Base-by-base conservation (phyloP, 2,797 vertebrate genomes). In the Anabacerthia variegaticeps region DNA sequence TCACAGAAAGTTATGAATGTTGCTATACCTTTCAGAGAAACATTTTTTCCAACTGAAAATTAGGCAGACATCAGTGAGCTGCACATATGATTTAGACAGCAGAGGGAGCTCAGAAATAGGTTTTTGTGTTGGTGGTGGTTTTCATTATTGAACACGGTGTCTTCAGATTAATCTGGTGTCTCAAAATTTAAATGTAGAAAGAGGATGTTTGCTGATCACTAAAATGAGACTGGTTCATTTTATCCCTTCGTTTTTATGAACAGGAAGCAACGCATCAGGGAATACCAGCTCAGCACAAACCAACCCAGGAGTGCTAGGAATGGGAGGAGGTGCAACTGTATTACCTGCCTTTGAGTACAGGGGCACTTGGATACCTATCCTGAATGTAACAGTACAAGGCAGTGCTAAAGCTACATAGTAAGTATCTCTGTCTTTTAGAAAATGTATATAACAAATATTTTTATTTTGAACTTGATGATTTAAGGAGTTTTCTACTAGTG, bases 351-450 rank as follows among this genome's bases (percentile, higher is more conserved):
- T 99, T 97, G 99, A 99, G 94, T 99, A 99, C 95, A 98, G 99
- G 32, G 99, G 99, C 51, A 99, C 98, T 68, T 99, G 99, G 99
- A 99, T 99, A 95, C 99, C 99, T 21, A 99, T 99, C 30, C 98
- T 99, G 97, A 99, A 97, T 24, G 97, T 99, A 90, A 99, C 99
- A 58, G 98, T 99, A 43, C 99, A 99, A 97, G 99, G 99, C 96
- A 99, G 99, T 79, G 99, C 99, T 92, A 99, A 99, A 97, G 99
- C 99, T 95, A 99, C 99, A 9, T 99, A 99, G 99, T 99, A 97
- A 99, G 99, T 98, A 96, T 81, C 83, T 77, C 41, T 89, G 6
- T 51, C 32, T 88, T 89, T 68, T 78, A 51, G 68, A 83, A 71
- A 92, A 78, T 67, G 2, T 68, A 5, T 72, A 10, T 58, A 51